Evolutionary conservation across 2,113 vertebrate species (phyloP), one percentile per base, ranked within the genome.

Genomic region (Struthidea cinerea): DNA sequence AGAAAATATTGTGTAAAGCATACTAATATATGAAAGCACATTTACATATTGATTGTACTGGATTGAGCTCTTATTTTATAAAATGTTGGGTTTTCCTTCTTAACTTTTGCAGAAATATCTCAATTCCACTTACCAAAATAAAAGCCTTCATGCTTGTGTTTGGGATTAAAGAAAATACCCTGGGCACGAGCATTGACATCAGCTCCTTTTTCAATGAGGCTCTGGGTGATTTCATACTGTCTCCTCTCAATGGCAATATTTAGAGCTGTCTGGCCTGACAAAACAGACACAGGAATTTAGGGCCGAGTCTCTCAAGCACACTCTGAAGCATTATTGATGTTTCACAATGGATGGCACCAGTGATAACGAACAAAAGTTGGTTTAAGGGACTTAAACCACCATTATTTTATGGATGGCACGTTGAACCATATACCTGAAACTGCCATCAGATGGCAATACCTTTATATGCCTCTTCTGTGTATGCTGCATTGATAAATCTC

Each of bases 161-260:
- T 98, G 78, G 98, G 98, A 83, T 98, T 98, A 96, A 98, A 98
- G 96, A 98, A 98, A 84, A 98, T 73, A 2, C 98, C 98, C 94
- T 98, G 97, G 46, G 98, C 98, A 1, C 77, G 97, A 28, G 97
- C 98, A 28, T 98, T 98, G 89, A 98, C 98, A 49, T 98, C 97
- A 3, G 98, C 98, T 21, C 98, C 98, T 4, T 98, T 98, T 10
- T 97, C 96, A 21, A 98, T 98, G n/a, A 98, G 97, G 83, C 80
- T 89, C 22, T 96, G 96, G 2, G 98, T 96, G 61, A 98, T 96
- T 95, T 98, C 97, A 21, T 96, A 97, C 22, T 98, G 98, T 56
- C 98, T 95, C 84, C 98, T 97, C 91, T 98, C 98, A 17, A 98
- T 98, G 67, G 98, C 98, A 56, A 98, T 98, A 37, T 98, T 98